Evolutionary conservation across 1,140 invertebrate genomes (phyloP).

Genomic region (Acyrthosiphon pisum): DNA sequence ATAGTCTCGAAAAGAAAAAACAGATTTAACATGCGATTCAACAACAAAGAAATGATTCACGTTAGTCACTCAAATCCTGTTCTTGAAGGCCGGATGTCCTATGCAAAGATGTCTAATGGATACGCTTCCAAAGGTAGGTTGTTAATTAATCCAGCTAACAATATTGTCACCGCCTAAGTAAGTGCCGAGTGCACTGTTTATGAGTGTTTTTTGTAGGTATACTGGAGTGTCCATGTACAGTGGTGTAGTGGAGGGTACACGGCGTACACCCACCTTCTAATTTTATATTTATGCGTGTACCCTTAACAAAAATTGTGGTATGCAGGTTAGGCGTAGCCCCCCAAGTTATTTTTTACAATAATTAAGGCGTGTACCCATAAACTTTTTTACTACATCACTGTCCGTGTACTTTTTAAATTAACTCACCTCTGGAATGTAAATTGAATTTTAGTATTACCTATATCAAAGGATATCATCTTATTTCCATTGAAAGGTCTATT

Average conservation of each 20-base stretch:
- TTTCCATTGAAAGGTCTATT: no score
- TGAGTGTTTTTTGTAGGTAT: not conserved
- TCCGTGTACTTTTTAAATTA: not conserved
- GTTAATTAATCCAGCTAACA: not conserved
- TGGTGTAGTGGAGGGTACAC: no score
- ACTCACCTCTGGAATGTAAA: not conserved
- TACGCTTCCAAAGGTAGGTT: conserved; percentile 36
- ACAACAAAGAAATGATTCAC: conserved; percentile 70
- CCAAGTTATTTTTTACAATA: no score
- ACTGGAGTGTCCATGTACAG: no score
- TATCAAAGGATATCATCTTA: not conserved
- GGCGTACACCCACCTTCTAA: no score
- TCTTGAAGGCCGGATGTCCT: conserved; percentile 73
- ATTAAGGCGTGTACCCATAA: no score
- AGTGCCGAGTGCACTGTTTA: not conserved
- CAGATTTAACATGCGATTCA: conserved; percentile 69
- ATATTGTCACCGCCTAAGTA: not conserved
- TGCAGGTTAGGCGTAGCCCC: no score
- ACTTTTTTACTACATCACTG: no score
- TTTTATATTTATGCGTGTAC: no score
- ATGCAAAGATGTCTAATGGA: conserved; percentile 65
- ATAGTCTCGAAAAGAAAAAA: not conserved
- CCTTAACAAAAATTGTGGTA: no score
- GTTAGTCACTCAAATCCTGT: conserved; percentile 68
- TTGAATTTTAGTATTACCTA: not conserved